A percentile compares a stretch with the other conserved stretches of the same genome.
Conservation (phyloP, 2,113 vertebrate genomes). For the Taxidea taxus region DNA sequence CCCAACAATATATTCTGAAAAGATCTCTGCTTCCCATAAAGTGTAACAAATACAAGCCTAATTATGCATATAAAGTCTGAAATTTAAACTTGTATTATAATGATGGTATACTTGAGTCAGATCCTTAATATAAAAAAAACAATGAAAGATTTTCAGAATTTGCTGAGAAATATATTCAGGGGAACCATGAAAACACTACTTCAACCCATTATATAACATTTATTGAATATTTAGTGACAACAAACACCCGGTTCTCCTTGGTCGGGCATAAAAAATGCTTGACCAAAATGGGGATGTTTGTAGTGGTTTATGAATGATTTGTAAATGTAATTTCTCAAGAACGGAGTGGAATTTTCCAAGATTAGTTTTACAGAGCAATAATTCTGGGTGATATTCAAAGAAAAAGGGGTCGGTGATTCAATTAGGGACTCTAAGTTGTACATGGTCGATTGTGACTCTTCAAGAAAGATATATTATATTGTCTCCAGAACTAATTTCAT, state of each 20-base stretch:
- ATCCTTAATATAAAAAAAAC: not conserved
- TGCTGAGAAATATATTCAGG: not conserved
- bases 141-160: not conserved
- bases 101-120: not conserved
- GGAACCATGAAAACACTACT: not conserved
- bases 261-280: not conserved
- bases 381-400: not conserved
- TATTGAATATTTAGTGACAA: not conserved
- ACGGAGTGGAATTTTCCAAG: not conserved
- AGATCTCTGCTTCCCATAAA: not conserved
- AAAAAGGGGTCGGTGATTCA: not conserved
- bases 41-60: not conserved
- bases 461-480: not conserved
- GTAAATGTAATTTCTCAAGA: not conserved
- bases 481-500: not conserved
- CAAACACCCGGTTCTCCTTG: not conserved
- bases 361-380: not conserved
- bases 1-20: not conserved
- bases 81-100: not conserved
- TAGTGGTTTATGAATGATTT: not conserved
- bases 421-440: not conserved
- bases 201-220: not conserved
- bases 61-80: not conserved
- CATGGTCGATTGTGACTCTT: not conserved
- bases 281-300: not conserved